Conservation (phyloP, 92 coral and sea anemone genomes). For the Porites lobata region DNA sequence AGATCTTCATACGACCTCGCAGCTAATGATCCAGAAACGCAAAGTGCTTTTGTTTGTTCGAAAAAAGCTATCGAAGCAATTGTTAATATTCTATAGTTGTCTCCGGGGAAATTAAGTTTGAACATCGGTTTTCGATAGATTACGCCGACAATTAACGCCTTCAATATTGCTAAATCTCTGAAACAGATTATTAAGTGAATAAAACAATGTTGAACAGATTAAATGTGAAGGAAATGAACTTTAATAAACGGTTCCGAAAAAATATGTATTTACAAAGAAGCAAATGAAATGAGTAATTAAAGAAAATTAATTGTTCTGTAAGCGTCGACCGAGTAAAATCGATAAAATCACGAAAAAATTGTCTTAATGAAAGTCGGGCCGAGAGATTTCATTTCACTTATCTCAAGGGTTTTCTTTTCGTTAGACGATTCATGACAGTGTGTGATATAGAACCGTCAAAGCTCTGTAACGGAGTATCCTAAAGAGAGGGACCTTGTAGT, state of each 20-base stretch:
- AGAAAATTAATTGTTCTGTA: neutral
- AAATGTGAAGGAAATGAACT: neutral
- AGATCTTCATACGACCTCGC: neutral
- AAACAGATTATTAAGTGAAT: neutral
- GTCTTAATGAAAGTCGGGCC: too few species aligned
- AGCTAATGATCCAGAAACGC: conserved; percentile 26
- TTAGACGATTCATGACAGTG: too few species aligned
- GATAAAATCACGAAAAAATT: neutral
- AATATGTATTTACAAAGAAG: too few species aligned
- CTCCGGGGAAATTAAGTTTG: conserved; percentile 30
- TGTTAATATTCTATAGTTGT: conserved; percentile 4
- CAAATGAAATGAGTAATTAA: too few species aligned
- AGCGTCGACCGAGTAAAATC: neutral
- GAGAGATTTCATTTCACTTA: too few species aligned
- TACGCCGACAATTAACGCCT: neutral
- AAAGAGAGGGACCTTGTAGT: too few species aligned
- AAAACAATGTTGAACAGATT: neutral
- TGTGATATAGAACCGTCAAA: too few species aligned
- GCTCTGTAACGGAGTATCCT: too few species aligned
- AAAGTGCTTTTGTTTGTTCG: conserved; percentile 19
- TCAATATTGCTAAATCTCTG: neutral
- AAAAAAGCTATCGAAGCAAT: conserved; percentile 20
- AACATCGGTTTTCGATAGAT: neutral
- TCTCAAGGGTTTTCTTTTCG: too few species aligned
- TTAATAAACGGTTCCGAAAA: too few species aligned